Conservation (phyloP, 2,113 vertebrate species). For the Lagopus leucura region DNA sequence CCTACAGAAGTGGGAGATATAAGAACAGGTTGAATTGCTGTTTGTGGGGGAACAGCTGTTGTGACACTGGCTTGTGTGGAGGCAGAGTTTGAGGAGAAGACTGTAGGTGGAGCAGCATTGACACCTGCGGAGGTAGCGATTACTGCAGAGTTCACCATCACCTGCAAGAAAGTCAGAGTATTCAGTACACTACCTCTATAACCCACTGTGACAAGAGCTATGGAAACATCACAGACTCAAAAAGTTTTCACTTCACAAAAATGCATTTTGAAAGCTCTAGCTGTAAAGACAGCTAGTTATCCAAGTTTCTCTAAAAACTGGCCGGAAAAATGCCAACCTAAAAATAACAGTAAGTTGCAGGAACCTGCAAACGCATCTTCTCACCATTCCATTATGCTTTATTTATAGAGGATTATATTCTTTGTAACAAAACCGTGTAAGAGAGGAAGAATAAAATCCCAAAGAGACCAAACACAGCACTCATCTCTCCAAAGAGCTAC, state of each 20-base stretch:
- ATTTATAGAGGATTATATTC: not conserved
- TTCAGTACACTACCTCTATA: not conserved
- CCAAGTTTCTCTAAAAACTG: not conserved
- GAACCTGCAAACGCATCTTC: not conserved
- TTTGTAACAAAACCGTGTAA: not conserved
- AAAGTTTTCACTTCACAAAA: not conserved
- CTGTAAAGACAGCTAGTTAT: not conserved
- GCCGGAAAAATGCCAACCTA: not conserved
- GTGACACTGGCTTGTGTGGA: slow-evolving; percentile 72
- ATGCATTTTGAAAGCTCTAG: not conserved
- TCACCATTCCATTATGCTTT: not conserved
- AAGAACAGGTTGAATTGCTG: slow-evolving; percentile 74
- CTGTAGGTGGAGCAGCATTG: slow-evolving; percentile 75
- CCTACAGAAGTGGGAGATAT: slow-evolving; percentile 73
- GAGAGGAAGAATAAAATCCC: not conserved
- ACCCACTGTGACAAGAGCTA: slow-evolving; percentile 1
- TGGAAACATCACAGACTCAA: not conserved
- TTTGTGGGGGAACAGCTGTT: slow-evolving; percentile 74
- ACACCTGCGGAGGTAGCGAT: slow-evolving; percentile 79
- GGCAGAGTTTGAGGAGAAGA: slow-evolving; percentile 82
- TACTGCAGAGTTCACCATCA: slow-evolving; percentile 83
- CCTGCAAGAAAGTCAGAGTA: slow-evolving; percentile 70
- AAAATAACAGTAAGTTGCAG: not conserved
- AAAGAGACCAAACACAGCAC: not conserved
- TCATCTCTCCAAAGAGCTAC: not conserved